Evolutionary conservation across 2,888 invertebrate species (phyloP).

Genomic region (Phorcus lineatus): DNA sequence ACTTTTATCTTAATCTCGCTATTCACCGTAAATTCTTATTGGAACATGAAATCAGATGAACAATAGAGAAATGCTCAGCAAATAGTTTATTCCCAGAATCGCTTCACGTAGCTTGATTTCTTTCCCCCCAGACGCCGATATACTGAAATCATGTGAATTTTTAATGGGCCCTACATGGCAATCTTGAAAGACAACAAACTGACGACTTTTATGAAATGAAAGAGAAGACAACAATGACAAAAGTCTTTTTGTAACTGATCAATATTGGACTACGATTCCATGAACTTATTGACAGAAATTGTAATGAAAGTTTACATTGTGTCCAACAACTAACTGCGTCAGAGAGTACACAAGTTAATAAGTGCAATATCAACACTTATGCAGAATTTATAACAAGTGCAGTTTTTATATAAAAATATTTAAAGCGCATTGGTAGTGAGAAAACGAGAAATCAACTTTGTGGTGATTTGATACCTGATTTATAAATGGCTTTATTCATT

Average conservation of each 20-base stretch:
- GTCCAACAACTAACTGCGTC: no score
- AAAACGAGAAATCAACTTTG: no score
- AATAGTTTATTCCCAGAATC: slow-evolving; percentile 27
- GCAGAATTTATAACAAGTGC: no score
- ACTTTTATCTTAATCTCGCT: slow-evolving; percentile 31
- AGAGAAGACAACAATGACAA: not conserved
- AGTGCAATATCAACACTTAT: no score
- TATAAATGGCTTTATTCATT: no score
- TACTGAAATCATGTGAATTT: slow-evolving; percentile 20
- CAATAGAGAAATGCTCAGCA: slow-evolving; percentile 22
- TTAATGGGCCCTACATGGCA: not conserved
- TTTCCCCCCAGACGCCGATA: slow-evolving; percentile 1
- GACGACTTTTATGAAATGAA: not conserved
- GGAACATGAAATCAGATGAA: slow-evolving; percentile 25
- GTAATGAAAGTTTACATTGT: not conserved
- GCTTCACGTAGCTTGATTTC: slow-evolving; percentile 14
- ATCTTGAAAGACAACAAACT: not conserved
- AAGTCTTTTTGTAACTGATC: not conserved
- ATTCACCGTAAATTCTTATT: slow-evolving; percentile 22
- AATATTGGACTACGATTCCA: not conserved
- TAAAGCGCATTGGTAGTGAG: no score
- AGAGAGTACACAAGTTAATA: no score
- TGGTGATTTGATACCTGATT: no score
- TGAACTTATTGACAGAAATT: slow-evolving; percentile 3
- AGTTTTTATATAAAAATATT: no score